phyloP scores from a whole-genome alignment of 2,797 vertebrate genomes.

The Furcifer pardalis region DNA sequence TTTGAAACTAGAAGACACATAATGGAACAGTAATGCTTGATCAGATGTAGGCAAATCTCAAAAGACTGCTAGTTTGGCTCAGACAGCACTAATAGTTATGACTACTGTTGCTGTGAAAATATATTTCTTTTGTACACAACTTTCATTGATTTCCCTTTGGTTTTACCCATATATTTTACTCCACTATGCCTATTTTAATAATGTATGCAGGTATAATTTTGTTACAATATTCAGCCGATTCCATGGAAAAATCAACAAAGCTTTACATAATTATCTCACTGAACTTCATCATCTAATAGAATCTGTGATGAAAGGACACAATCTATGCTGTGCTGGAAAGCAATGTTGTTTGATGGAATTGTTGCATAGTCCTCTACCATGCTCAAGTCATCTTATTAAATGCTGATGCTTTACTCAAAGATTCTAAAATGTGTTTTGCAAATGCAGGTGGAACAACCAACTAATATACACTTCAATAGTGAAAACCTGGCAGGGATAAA shows the following conservation, averaged over 20 bases:
- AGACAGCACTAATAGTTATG: not conserved
- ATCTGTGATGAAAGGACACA: not conserved
- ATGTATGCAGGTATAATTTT: not conserved
- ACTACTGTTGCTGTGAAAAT: not conserved
- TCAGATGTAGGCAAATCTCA: conserved; percentile 8
- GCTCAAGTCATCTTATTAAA: not conserved
- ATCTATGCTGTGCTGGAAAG: not conserved
- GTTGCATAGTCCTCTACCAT: not conserved
- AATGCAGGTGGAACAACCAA: not conserved
- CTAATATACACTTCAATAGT: not conserved
- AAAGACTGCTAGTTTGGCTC: not conserved
- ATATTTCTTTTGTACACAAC: conserved; percentile 1
- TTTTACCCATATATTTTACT: not conserved
- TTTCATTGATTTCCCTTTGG: not conserved
- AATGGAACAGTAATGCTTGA: conserved; percentile 12
- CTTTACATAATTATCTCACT: too few species aligned
- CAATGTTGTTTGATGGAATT: not conserved
- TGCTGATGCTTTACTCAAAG: not conserved
- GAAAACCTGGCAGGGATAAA: too few species aligned
- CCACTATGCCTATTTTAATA: not conserved
- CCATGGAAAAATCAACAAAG: not conserved
- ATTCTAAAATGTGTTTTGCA: too few species aligned
- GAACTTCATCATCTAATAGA: not conserved
- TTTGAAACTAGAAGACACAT: not conserved
- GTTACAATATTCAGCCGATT: not conserved